Percentiles rank a stretch among this genome's conserved stretches.
Conservation (phyloP, 2,113 vertebrate species). For the Scomber colias region DNA sequence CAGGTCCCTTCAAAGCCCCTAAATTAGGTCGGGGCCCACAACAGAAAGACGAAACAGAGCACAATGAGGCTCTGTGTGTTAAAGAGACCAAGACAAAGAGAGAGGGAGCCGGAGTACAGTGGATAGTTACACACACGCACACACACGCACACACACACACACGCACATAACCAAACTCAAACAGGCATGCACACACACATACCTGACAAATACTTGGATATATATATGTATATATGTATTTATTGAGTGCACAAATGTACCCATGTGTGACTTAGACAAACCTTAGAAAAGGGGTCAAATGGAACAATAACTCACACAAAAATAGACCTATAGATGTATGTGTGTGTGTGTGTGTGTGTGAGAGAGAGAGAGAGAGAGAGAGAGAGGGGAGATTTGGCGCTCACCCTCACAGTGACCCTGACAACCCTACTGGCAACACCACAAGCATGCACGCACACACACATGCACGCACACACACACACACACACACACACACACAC, state of each 20-base stretch:
- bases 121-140: background rate
- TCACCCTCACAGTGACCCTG: conserved; percentile 23
- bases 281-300: background rate
- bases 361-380: too few species aligned
- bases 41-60: conserved; percentile 57
- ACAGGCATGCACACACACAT: background rate
- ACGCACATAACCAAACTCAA: too few species aligned
- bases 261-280: background rate
- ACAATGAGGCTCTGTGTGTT: conserved; percentile 82
- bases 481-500: conserved; percentile 8
- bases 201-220: background rate
- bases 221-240: background rate
- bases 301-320: background rate
- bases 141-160: background rate
- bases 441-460: conserved; percentile 2
- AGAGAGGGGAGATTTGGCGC: conserved; percentile 7
- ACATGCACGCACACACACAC: background rate
- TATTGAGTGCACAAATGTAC: background rate
- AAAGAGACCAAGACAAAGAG: conserved; percentile 41
- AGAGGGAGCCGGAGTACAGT: conserved; percentile 51
- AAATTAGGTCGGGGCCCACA: conserved; percentile 76
- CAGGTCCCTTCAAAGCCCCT: conserved; percentile 74
- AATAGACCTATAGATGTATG: conserved; percentile 8
- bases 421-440: background rate
- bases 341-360: background rate